Conservation (phyloP, 2,888 invertebrate species). For the Sarcophaga variegata region DNA sequence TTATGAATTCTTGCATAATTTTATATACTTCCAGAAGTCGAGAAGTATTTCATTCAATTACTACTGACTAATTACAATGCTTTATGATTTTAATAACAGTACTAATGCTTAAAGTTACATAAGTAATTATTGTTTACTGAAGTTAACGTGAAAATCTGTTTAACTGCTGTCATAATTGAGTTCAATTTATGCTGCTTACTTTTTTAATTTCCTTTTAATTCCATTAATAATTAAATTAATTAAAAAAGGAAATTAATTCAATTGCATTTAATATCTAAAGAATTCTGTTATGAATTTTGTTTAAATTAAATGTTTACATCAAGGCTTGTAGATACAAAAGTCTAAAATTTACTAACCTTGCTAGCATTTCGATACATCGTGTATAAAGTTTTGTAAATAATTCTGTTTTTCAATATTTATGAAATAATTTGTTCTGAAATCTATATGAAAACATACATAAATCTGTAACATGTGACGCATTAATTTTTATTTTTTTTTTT, state of each 20-base stretch:
- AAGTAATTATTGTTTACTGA: too few species aligned
- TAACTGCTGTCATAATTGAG: too few species aligned
- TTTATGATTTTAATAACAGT: too few species aligned
- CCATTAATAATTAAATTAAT: neutral
- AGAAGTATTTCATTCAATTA: too few species aligned
- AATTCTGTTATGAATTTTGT: too few species aligned
- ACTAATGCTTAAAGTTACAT: too few species aligned
- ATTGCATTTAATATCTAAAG: neutral
- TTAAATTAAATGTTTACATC: neutral
- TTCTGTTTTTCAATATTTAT: neutral
- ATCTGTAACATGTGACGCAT: neutral
- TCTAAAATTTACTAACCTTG: neutral
- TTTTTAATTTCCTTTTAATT: too few species aligned
- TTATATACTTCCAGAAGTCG: too few species aligned
- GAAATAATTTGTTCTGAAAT: neutral
- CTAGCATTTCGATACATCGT: neutral
- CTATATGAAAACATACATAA: neutral
- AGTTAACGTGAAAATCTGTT: too few species aligned
- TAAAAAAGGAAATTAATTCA: neutral
- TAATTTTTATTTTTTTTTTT: neutral
- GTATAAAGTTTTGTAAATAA: neutral
- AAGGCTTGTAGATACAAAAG: neutral
- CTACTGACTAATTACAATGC: too few species aligned
- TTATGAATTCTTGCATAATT: too few species aligned
- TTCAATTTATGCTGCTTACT: too few species aligned